Evolutionary conservation across 2,797 vertebrate species (phyloP), one percentile per base, ranked within the genome.

Genomic region (Microchirus variegatus): DNA sequence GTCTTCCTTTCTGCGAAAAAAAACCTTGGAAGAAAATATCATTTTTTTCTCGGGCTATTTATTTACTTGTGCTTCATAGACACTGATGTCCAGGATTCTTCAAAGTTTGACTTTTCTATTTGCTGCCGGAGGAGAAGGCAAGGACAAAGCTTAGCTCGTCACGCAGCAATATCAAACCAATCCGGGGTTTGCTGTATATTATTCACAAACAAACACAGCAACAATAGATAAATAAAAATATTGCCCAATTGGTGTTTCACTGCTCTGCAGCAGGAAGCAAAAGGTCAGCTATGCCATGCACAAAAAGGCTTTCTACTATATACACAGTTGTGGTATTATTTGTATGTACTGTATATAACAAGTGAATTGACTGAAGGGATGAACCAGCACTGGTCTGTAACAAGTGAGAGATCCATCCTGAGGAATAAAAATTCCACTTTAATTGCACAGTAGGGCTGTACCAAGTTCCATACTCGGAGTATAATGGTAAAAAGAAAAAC

Each of bases 81-180:
- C 57, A 73, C 78, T 73, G 84, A 87, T 85, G 88, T 87, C 81
- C 70, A 68, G 76, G 77, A 81, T 83, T 84, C 66, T 53, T 83
- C 68, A 82, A 74, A 66, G 59, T 75, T 82, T 73, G 56, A 43
- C 50, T 37, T 26, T 67, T 49, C 72, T 83, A 83, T 87, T 85
- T 88, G 76, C 81, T 81, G 81, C 85, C 76, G 73, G 76, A 77
- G 74, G 67, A 76, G 68, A 75, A 78, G 63, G 78, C 72, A 81
- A 82, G 78, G 78, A 82, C 61, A 47, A 73, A 73, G 67, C 75
- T 83, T 65, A 66, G 73, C 58, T 61, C 58, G 67, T 77, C 73
- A 60, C 66, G 63, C 50, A 57, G 70, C 59, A 76, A 82, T 67
- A 88, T 74, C 62, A 53, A 81, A 55, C 64, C 71, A 51, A 54